These are phyloP conservation scores for Drosophila niveifrons DNA, from an alignment of 2,888 invertebrate species.

Conservation along the genomic window DNA sequence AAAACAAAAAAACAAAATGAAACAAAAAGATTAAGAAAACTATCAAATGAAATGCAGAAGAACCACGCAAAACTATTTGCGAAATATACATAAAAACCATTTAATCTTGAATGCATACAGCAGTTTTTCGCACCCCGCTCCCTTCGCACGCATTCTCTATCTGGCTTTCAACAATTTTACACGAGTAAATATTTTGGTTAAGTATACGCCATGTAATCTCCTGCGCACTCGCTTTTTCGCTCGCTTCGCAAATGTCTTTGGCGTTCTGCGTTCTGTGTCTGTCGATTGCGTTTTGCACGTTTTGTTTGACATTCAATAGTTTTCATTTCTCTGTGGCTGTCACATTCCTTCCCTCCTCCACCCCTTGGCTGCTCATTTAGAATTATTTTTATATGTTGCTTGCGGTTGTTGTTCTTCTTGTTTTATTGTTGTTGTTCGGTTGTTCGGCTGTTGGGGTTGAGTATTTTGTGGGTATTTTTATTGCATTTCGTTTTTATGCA, in stretches of 20 bases:
- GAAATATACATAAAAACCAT: conserved; percentile 77
- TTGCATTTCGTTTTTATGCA: conserved; percentile 73
- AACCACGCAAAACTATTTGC: conserved; percentile 52
- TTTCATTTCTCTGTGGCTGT: conserved; percentile 55
- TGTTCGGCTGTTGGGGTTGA: conserved; percentile 34
- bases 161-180: conserved; percentile 39
- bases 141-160: conserved; percentile 9
- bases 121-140: conserved; percentile 18
- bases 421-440: conserved; percentile 27
- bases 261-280: conserved; percentile 20
- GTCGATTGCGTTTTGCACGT: conserved; percentile 62
- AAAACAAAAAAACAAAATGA: conserved; percentile 28
- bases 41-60: conserved; percentile 33
- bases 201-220: conserved; percentile 64
- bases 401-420: conserved; percentile 32
- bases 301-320: conserved; percentile 77
- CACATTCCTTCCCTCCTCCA: neutral
- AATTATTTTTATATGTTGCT: conserved; percentile 73
- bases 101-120: conserved; percentile 67
- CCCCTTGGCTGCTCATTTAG: conserved; percentile 60
- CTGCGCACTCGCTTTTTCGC: neutral
- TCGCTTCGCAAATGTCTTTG: conserved; percentile 17
- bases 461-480: conserved; percentile 76
- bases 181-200: conserved; percentile 71
- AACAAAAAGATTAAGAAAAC: conserved; percentile 17